phyloP scores from a whole-genome alignment of 1,140 invertebrate species.

The Pogonomyrmex californicus region DNA sequence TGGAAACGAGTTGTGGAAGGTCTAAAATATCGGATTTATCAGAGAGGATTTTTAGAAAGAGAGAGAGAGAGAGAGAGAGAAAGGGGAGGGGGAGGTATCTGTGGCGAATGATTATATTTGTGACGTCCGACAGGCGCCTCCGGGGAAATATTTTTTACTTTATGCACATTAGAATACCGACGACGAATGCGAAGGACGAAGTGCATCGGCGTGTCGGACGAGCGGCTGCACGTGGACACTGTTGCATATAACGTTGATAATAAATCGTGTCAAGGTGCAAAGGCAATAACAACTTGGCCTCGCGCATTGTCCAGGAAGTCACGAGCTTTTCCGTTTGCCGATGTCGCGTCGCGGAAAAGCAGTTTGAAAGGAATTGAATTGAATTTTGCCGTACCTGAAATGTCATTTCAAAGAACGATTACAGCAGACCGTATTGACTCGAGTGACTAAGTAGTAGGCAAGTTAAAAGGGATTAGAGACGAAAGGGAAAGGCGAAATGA shows the following conservation, averaged over 20 bases:
- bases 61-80: no score
- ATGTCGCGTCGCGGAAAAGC: constrained; percentile 7
- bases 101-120: constrained; percentile 20
- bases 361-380: constrained; percentile 70
- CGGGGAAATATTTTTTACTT: constrained; percentile 6
- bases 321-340: constrained; percentile 7
- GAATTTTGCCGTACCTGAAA: constrained; percentile 51
- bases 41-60: background rate
- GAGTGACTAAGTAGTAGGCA: background rate
- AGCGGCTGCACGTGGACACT: constrained; percentile 19
- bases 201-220: constrained; percentile 14
- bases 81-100: no score
- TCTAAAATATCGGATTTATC: constrained; percentile 8
- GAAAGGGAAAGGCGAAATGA: constrained; percentile 8
- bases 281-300: constrained; percentile 50
- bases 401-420: constrained; percentile 61
- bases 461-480: constrained; percentile 4
- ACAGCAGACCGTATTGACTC: constrained; percentile 14
- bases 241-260: constrained; percentile 29
- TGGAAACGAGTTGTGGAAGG: background rate
- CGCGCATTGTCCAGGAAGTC: constrained; percentile 49
- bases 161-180: constrained; percentile 6
- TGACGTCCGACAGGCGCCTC: background rate
- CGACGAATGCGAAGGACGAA: background rate
- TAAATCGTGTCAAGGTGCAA: constrained; percentile 61